Evolutionary conservation across 2,888 invertebrate species (phyloP).

Genomic region (Melinopterus prodromus): DNA sequence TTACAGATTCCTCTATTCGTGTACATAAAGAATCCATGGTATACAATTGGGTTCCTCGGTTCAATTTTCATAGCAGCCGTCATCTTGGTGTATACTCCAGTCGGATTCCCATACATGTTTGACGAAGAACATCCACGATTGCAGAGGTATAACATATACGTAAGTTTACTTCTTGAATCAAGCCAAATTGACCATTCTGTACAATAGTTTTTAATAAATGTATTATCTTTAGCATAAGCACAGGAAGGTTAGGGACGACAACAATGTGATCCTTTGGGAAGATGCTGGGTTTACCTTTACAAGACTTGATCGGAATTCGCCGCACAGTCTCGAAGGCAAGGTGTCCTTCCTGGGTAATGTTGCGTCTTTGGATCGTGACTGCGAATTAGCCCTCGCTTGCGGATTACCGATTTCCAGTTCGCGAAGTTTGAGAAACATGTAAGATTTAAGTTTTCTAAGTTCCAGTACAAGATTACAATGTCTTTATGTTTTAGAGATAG

Average conservation of each 20-base stretch:
- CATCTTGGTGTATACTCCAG: constrained; percentile 27
- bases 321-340: constrained; percentile 13
- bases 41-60: not conserved
- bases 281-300: constrained; percentile 26
- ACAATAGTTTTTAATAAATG: not conserved
- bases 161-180: constrained; percentile 9
- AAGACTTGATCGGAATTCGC: constrained; percentile 15
- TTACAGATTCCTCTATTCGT: constrained; percentile 23
- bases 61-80: constrained; percentile 17
- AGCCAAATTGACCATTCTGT: not conserved
- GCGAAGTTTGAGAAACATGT: constrained; percentile 8
- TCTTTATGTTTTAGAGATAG: constrained; percentile 47
- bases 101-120: constrained; percentile 29
- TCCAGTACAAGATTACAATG: not conserved
- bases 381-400: constrained; percentile 14
- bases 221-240: not conserved
- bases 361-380: constrained; percentile 7
- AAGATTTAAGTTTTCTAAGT: not conserved
- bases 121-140: constrained; percentile 22
- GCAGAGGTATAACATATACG: constrained; percentile 21
- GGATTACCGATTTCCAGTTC: constrained; percentile 19
- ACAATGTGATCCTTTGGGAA: not conserved
- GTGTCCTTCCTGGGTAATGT: constrained; percentile 12
- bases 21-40: constrained; percentile 22
- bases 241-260: not conserved